phyloP scores from a whole-genome alignment of 2,113 vertebrate genomes.

The Carassius gibelio region DNA sequence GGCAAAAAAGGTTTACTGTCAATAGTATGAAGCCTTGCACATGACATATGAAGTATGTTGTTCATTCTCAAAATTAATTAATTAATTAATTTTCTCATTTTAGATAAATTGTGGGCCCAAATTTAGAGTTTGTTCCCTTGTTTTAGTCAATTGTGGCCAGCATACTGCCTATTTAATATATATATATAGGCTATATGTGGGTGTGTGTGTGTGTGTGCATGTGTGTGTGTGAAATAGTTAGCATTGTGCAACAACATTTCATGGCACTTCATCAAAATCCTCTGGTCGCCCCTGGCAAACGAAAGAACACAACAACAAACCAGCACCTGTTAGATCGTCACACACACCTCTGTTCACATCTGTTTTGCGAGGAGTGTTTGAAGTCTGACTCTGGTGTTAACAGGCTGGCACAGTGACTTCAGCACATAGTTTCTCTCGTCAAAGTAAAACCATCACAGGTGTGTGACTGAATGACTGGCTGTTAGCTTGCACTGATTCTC shows the following conservation, averaged over 20 bases:
- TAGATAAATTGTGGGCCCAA: too few relatives aligned
- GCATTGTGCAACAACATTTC: background rate
- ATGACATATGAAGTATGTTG: too few relatives aligned
- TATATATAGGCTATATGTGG: too few relatives aligned
- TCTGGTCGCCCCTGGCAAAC: slow-evolving; percentile 40
- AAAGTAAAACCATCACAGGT: slow-evolving; percentile 36
- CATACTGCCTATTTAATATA: background rate
- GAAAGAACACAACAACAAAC: slow-evolving; percentile 41
- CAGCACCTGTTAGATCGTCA: slow-evolving; percentile 38
- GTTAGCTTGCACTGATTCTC: slow-evolving; percentile 29
- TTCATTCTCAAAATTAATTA: too few relatives aligned
- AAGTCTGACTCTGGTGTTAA: slow-evolving; percentile 44
- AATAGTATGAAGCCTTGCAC: too few relatives aligned
- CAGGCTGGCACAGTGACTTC: slow-evolving; percentile 40
- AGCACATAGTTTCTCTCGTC: slow-evolving; percentile 43
- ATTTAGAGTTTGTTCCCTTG: too few relatives aligned
- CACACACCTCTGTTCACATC: slow-evolving; percentile 50
- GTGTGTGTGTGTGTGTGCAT: too few relatives aligned
- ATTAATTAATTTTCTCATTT: too few relatives aligned
- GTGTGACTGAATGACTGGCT: slow-evolving; percentile 8
- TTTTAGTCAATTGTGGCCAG: too few relatives aligned
- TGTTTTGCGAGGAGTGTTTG: slow-evolving; percentile 53
- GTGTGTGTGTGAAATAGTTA: background rate
- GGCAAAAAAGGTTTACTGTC: too few relatives aligned
- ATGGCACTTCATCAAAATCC: background rate